Percentiles rank a stretch among this genome's conserved stretches.
Conservation (phyloP, 2,113 vertebrate genomes). For the Ciconia stormi region DNA sequence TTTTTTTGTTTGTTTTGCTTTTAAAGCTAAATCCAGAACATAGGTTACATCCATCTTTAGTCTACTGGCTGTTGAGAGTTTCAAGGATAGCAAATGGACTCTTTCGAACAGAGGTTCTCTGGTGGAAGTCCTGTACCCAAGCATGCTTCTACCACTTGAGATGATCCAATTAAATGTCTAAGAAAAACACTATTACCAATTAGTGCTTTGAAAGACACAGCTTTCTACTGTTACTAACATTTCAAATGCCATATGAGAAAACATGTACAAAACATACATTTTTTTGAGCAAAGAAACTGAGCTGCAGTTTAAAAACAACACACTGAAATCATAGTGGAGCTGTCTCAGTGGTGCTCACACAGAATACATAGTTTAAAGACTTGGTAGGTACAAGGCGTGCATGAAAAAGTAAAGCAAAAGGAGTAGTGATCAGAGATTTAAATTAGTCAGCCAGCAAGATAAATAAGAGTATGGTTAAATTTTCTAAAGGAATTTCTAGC, state of each 20-base stretch:
- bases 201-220: neutral
- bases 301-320: neutral
- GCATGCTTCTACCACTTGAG: neutral
- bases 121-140: neutral
- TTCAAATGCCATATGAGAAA: neutral
- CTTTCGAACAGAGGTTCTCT: neutral
- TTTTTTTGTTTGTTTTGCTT: neutral
- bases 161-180: neutral
- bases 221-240: neutral
- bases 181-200: neutral
- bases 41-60: neutral
- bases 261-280: neutral
- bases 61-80: neutral
- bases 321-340: neutral
- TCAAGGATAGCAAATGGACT: neutral
- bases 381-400: neutral
- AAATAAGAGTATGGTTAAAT: neutral
- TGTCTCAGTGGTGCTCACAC: neutral
- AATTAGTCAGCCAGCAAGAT: neutral
- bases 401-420: neutral
- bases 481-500: neutral
- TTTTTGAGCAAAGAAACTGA: neutral
- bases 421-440: neutral
- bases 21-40: neutral
- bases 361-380: neutral